Base-by-base conservation (phyloP, 2,113 vertebrate genomes). In the Capreolus pygargus region DNA sequence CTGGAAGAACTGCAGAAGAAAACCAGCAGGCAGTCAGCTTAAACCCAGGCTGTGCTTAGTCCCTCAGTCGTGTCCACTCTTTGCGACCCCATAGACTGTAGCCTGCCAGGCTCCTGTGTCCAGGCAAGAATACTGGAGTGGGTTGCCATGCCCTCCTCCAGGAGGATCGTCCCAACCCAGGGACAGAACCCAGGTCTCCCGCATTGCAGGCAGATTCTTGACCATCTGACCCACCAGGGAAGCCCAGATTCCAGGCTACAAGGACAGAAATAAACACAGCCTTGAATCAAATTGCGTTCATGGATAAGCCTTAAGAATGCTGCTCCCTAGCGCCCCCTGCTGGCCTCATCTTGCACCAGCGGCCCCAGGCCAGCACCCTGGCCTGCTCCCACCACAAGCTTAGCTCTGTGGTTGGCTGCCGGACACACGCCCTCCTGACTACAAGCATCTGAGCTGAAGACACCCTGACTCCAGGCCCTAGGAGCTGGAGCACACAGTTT, bases 261-360 rank as follows among this genome's bases (percentile, higher is more conserved):
- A 27, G 19, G 6, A 54, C 2, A 12, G 5, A 74, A 43, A 45
- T 9, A 54, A 85, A 47, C n/a, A 25, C 57, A 21, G 8, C 6
- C 60, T 67, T n/a, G 58, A 84, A 25, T 1, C 7, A 5, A 70
- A 8, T 7, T 5, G 5, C 27, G 11, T 11, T 1, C 30, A 33
- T 5, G 0, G 2, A 52, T 1, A 5, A 1, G 0, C n/a, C 33
- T 58, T 14, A 27, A 6, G 0, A 16, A 52, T 3, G n/a, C 43
- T 1, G 33, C 93, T 79, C 88, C n/a, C 52, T 23, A 6, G 52
- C 14, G 16, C 36, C 87, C 54, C 70, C 97, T 70, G 60, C 60
- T 52, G 86, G 33, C 86, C 50, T 8, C n/a, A 19, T 60, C 28
- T 21, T 30, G 64, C 57, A 19, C 4, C 0, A 36, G 36, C 23